Evolutionary conservation across 1,140 invertebrate genomes (phyloP).

Genomic region (Aleiodes sp.): DNA sequence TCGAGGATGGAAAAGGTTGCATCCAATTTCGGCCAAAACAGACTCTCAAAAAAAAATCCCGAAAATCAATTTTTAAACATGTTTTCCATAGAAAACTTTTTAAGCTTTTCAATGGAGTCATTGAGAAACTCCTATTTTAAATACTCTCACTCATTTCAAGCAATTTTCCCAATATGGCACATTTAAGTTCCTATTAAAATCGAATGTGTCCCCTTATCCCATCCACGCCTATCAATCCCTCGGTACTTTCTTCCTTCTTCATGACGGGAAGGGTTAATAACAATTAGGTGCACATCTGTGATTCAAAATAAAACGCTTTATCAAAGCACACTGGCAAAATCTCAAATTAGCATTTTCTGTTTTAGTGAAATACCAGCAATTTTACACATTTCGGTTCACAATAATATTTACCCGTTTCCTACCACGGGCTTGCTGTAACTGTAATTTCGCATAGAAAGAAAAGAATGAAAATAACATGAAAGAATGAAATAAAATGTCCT

Average conservation of each 20-base stretch:
- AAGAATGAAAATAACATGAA: conserved; percentile 60
- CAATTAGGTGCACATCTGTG: neutral
- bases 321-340: neutral
- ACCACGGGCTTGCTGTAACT: conserved; percentile 68
- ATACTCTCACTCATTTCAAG: too few relatives aligned
- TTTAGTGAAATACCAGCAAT: neutral
- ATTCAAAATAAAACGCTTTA: neutral
- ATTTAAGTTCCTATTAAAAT: too few relatives aligned
- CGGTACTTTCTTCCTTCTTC: too few relatives aligned
- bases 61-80: too few relatives aligned
- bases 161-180: too few relatives aligned
- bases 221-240: too few relatives aligned
- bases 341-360: neutral
- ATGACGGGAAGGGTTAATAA: too few relatives aligned
- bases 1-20: too few relatives aligned
- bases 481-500: conserved; percentile 41
- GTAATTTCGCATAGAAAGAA: conserved; percentile 63
- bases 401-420: conserved; percentile 70
- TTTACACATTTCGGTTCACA: neutral
- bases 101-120: neutral
- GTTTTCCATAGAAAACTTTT: neutral
- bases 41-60: too few relatives aligned
- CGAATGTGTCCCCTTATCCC: too few relatives aligned
- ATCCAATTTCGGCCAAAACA: too few relatives aligned
- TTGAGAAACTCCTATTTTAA: too few relatives aligned